phyloP scores from a whole-genome alignment of 2,797 vertebrate species.

The Phylloscopus collybita region DNA sequence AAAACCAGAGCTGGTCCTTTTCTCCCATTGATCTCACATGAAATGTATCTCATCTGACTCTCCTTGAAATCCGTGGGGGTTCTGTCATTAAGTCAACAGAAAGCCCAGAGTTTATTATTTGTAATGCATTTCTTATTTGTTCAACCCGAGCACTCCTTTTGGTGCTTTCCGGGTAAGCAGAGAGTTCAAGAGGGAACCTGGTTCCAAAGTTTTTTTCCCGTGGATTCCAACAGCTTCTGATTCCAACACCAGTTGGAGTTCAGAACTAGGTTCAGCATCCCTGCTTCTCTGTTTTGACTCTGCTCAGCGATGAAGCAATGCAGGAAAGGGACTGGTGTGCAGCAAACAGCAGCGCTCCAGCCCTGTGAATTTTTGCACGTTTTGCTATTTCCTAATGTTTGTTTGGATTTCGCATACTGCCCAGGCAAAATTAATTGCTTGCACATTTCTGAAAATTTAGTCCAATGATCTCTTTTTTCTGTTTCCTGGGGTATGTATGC shows the following conservation, averaged over 20 bases:
- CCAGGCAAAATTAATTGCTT: slow-evolving; percentile 59
- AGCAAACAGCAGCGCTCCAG: slow-evolving; percentile 4
- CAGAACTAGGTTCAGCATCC: not conserved
- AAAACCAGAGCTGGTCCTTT: not conserved
- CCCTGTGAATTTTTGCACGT: slow-evolving; percentile 45
- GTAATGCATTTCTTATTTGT: slow-evolving; percentile 48
- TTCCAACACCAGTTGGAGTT: not conserved
- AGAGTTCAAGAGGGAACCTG: slow-evolving; percentile 2
- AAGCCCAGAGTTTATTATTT: slow-evolving; percentile 29
- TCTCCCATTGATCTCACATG: not conserved
- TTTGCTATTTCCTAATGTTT: slow-evolving; percentile 53
- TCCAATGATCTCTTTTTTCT: slow-evolving; percentile 41
- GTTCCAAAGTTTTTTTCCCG: not conserved
- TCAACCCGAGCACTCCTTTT: not conserved
- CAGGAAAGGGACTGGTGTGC: not conserved
- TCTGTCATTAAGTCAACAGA: slow-evolving; percentile 26
- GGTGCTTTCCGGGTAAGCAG: not conserved
- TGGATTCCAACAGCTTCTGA: not conserved
- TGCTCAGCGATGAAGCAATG: not conserved
- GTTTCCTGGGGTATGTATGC: slow-evolving; percentile 9
- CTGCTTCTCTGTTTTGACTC: not conserved
- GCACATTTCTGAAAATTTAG: slow-evolving; percentile 53
- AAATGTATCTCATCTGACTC: not conserved
- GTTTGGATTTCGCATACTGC: slow-evolving; percentile 56
- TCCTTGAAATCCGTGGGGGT: slow-evolving; percentile 1